phyloP scores from a whole-genome alignment of 2,797 vertebrate genomes.

The Chromobotia macracanthus region DNA sequence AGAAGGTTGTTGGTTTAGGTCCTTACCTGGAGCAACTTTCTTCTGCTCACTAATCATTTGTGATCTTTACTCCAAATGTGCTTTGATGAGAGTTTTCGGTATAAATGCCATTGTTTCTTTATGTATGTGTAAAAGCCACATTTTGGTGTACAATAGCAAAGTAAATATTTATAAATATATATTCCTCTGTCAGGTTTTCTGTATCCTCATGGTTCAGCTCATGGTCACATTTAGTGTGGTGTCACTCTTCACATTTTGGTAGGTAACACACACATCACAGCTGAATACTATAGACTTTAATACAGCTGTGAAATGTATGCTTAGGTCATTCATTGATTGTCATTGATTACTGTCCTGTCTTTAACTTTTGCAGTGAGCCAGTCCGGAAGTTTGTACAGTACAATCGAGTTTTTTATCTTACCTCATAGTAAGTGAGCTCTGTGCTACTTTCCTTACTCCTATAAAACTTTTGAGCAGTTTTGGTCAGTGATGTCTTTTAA shows the following conservation, averaged over 20 bases:
- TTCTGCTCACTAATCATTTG: too few relatives aligned
- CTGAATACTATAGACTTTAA: background rate
- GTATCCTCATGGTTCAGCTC: conserved; percentile 67
- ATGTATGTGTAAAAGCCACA: too few relatives aligned
- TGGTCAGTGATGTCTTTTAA: background rate
- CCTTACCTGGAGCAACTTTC: too few relatives aligned
- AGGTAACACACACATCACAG: background rate
- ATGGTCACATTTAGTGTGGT: conserved; percentile 66
- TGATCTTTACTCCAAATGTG: too few relatives aligned
- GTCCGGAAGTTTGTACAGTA: conserved; percentile 61
- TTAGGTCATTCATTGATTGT: background rate
- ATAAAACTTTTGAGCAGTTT: background rate
- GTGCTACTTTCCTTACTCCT: background rate
- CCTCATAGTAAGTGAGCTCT: conserved; percentile 63
- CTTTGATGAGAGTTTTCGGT: too few relatives aligned
- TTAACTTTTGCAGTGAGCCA: conserved; percentile 57
- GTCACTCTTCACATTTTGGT: conserved; percentile 67
- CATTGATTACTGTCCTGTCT: background rate
- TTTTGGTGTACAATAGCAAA: background rate
- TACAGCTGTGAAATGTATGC: background rate
- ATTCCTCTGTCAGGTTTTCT: conserved; percentile 61
- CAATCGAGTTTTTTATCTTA: conserved; percentile 61
- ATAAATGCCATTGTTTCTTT: too few relatives aligned
- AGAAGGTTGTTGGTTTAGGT: too few relatives aligned
- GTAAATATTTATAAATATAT: background rate